Conservation (phyloP, 2,888 invertebrate genomes). For the Artemia sinica region DNA sequence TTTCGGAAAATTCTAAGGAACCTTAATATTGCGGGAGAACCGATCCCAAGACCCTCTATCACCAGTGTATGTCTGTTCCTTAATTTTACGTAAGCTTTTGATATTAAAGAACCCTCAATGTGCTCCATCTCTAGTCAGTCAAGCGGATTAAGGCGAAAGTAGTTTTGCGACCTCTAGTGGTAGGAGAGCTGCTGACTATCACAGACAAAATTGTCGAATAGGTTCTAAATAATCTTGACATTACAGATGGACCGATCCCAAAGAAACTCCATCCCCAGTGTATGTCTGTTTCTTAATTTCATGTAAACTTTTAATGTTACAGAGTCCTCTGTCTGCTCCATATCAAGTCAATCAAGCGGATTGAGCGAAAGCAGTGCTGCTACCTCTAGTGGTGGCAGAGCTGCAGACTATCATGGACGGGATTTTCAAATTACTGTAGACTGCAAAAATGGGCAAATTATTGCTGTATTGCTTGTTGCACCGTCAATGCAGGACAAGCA, state of each 20-base stretch:
- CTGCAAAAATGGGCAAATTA: conserved; percentile 44
- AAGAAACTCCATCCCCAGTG: no score
- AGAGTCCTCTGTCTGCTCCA: conserved; percentile 40
- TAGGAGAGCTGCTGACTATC: neutral
- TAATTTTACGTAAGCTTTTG: neutral
- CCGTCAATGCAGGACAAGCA: conserved; percentile 72
- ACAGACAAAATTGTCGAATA: no score
- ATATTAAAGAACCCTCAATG: conserved; percentile 35
- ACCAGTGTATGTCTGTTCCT: neutral
- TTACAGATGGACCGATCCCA: no score
- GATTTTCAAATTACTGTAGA: conserved; percentile 56
- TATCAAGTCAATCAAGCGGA: conserved; percentile 39
- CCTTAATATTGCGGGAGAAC: no score
- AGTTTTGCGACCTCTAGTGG: conserved; percentile 23
- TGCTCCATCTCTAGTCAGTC: conserved; percentile 41
- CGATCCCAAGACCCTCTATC: no score
- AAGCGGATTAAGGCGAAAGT: conserved; percentile 34
- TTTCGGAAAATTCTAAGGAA: no score
- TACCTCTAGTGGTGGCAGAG: conserved; percentile 27
- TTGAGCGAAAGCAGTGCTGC: conserved; percentile 30
- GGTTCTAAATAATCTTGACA: no score
- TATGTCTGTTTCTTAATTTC: no score
- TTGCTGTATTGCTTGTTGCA: conserved; percentile 45
- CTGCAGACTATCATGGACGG: conserved; percentile 29
- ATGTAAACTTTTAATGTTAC: conserved; percentile 15